Evolutionary conservation across 2,888 invertebrate genomes (phyloP), one percentile per base, ranked within the genome.

Genomic region (Pterostichus niger): DNA sequence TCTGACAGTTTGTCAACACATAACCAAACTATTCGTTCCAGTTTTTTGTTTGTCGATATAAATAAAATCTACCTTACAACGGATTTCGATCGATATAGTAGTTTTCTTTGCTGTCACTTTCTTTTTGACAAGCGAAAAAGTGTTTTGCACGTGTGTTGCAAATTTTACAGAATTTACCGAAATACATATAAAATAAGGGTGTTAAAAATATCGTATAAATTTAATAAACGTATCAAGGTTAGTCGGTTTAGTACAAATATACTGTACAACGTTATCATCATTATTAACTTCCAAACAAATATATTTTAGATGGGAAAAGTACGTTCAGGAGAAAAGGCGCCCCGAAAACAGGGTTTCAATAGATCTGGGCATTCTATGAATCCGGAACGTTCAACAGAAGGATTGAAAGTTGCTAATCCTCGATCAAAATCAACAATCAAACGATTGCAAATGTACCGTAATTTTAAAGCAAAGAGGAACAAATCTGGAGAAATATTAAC

Each of bases 371-470:
- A 98, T 91, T 98, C 98, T 81, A 96, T 99, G 97, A 99, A 99
- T 89, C 98, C 98, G 24, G 97, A 98, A 86, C 93, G 98, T 77
- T 92, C 94, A 11, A 93, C 92, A 13, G 94, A 94, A 87, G 95
- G 94, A 0, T 90, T 97, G 80, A 96, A 96, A 90, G 96, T 97
- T 11, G 95, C 95, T 0, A 96, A 96, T 87, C 93, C 94, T 0
- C 93, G 99, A 86, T 96, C 98, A 11, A 97, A 96, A 89, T 94
- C 95, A 11, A 99, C 99, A 0, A 99, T 99, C 84, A 98, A 97
- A 88, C 93, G 99, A 71, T 91, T 99, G 85, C 97, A 98, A 90
- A 99, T 99, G 99, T 99, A 99, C 91, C 94, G 97, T 86, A 98
- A 98, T 90, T 98, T 97, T 89, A 99, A 99, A 90, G 95, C 99